A percentile compares a stretch with the other conserved stretches of the same genome.
Conservation (phyloP, 2,888 invertebrate genomes). For the Caradrina kadenii region DNA sequence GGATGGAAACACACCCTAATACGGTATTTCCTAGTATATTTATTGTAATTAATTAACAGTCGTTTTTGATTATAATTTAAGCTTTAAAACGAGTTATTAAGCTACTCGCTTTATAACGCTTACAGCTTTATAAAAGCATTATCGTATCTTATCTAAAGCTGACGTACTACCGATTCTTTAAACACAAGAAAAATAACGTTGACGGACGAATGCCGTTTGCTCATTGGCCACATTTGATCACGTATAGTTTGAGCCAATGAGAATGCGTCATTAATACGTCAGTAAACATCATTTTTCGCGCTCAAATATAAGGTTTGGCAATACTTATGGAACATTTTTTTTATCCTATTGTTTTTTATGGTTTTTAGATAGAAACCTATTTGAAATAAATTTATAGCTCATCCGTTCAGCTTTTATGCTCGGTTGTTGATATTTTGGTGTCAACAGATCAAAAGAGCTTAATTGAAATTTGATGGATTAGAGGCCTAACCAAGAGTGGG, state of each 20-base stretch:
- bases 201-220: background rate
- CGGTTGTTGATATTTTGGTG: too few species aligned
- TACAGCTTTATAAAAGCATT: constrained; percentile 35
- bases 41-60: constrained; percentile 49
- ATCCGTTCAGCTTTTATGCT: too few species aligned
- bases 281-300: background rate
- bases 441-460: too few species aligned
- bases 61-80: constrained; percentile 39
- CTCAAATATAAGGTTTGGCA: background rate
- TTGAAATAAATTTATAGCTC: background rate
- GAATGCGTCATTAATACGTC: background rate
- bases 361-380: background rate
- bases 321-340: constrained; percentile 6
- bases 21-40: constrained; percentile 27
- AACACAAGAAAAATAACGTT: constrained; percentile 6
- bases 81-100: constrained; percentile 28
- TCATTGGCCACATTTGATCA: background rate
- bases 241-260: constrained; percentile 1
- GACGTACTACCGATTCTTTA: background rate
- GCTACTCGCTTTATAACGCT: constrained; percentile 8
- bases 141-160: background rate
- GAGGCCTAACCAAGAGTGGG: background rate
- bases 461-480: background rate
- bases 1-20: constrained; percentile 10
- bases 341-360: background rate